Evolutionary conservation across 2,888 invertebrate genomes (phyloP).

Genomic region (Apeira syringaria): DNA sequence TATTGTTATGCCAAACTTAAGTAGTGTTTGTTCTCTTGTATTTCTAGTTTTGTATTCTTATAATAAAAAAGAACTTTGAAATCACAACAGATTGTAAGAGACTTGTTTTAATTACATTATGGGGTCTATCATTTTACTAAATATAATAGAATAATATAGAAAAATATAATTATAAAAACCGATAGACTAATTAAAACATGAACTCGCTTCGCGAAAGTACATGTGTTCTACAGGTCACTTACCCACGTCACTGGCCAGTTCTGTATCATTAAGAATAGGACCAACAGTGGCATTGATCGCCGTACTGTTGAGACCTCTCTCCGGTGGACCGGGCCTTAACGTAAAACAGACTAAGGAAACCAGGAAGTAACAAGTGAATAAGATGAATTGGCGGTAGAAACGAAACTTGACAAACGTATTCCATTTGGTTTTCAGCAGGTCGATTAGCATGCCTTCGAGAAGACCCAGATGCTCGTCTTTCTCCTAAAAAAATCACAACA

Average conservation of each 20-base stretch:
- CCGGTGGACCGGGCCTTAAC: constrained; percentile 93
- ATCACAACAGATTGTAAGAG: too few species aligned
- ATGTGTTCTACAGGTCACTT: too few species aligned
- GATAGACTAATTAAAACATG: too few species aligned
- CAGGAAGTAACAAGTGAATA: constrained; percentile 95
- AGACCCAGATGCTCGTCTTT: constrained; percentile 97
- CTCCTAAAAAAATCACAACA: constrained; percentile 85
- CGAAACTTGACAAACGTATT: constrained; percentile 97
- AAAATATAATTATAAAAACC: too few species aligned
- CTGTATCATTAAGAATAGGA: constrained; percentile 57
- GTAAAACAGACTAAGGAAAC: constrained; percentile 95
- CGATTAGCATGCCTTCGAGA: constrained; percentile 96
- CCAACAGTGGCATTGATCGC: constrained; percentile 57
- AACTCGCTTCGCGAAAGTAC: too few species aligned
- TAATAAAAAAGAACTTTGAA: too few species aligned
- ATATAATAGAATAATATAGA: too few species aligned
- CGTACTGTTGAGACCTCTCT: constrained; percentile 60
- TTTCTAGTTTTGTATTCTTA: too few species aligned
- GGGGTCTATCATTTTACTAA: too few species aligned
- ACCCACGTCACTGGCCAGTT: constrained; percentile 57
- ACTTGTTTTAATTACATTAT: too few species aligned
- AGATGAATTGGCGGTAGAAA: constrained; percentile 95
- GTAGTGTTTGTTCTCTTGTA: too few species aligned
- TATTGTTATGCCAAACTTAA: too few species aligned
- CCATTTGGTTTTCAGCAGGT: constrained; percentile 98